A percentile compares a stretch with the other conserved stretches of the same genome.
Evolutionary conservation across 2,797 vertebrate genomes (phyloP).

Genomic region (Mallotus villosus): DNA sequence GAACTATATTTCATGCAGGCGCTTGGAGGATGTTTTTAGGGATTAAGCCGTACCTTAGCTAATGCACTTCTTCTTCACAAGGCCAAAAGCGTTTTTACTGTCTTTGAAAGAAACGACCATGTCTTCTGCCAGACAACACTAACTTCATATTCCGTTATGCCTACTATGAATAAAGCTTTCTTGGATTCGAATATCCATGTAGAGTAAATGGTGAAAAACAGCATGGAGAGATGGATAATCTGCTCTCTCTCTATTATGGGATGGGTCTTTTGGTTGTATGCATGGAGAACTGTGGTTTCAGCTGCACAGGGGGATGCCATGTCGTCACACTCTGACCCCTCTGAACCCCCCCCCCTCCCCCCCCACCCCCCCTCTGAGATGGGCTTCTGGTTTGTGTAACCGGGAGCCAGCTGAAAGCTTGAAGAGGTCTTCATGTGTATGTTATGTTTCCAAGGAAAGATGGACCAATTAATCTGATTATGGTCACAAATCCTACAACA

Average conservation of each 20-base stretch:
- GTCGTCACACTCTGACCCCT: conserved; percentile 59
- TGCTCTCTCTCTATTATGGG: conserved; percentile 48
- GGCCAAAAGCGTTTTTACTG: conserved; percentile 54
- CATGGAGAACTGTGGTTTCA: conserved; percentile 38
- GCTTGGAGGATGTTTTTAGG: conserved; percentile 90
- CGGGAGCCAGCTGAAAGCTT: conserved; percentile 67
- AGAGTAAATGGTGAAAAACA: conserved; percentile 42
- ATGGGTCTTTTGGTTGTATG: conserved; percentile 50
- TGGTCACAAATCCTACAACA: conserved; percentile 87
- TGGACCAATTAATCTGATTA: conserved; percentile 93
- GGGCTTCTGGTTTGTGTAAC: conserved; percentile 75
- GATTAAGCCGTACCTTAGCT: conserved; percentile 83
- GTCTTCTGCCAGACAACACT: conserved; percentile 63
- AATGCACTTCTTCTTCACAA: conserved; percentile 63
- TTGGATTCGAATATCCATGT: conserved; percentile 43
- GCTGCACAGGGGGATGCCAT: conserved; percentile 60
- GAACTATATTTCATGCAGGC: conserved; percentile 88
- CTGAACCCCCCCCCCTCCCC: conserved; percentile 59
- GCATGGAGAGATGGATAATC: conserved; percentile 46
- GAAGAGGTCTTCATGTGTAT: conserved; percentile 61
- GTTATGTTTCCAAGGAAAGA: conserved; percentile 76
- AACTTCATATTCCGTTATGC: conserved; percentile 45
- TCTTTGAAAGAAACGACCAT: conserved; percentile 55
- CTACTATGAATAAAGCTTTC: conserved; percentile 16
- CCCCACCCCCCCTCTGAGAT: conserved; percentile 52